Base-by-base conservation (phyloP, 2,797 vertebrate genomes). In the Danio aesculapii region DNA sequence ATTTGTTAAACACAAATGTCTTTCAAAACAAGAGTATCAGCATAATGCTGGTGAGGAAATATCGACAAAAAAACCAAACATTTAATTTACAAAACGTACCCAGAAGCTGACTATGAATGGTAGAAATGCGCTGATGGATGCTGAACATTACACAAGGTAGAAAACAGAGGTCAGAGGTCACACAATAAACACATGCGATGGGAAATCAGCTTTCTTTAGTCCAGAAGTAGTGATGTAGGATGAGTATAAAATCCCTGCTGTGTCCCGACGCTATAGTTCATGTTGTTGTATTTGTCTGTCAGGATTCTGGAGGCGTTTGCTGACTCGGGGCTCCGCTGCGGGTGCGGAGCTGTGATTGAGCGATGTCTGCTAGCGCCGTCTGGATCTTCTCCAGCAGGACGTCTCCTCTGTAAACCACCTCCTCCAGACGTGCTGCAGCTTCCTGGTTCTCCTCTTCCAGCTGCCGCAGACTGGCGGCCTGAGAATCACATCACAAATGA, bases 361-460 rank as follows among this genome's bases (percentile, higher is more conserved):
- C 98, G 0, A 99, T 99, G 75, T 99, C 98, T 0, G 98, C 98
- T 81, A 99, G 89, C 0, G 98, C 98, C 0, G 95, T 97, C 88
- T 99, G 98, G 63, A 99, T 98, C 93, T 98, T 99, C 82, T 99
- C 98, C 87, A 99, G 92, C 78, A 99, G 93, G 92, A 97, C 84
- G 57, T 98, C 97, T 4, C 98, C 98, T 0, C 96, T 94, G 84
- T 93, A 96, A 68, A 99, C 98, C 3, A 98, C 97, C 72, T 98
- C 97, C 84, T 98, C 97, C 78, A 99, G 93, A 5, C 96, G 96
- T 0, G 94, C 92, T 0, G 98, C 97, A 0, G 98, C 98, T 1
- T 97, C 97, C 0, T 99, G 97, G 85, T 99, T 99, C 92, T 99
- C 98, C 89, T 99, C 98, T 82, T 99, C 98, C 68, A 99, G 89